Evolutionary conservation across 2,797 vertebrate genomes (phyloP), one percentile per base, ranked within the genome.

Genomic region (Helostoma temminkii): DNA sequence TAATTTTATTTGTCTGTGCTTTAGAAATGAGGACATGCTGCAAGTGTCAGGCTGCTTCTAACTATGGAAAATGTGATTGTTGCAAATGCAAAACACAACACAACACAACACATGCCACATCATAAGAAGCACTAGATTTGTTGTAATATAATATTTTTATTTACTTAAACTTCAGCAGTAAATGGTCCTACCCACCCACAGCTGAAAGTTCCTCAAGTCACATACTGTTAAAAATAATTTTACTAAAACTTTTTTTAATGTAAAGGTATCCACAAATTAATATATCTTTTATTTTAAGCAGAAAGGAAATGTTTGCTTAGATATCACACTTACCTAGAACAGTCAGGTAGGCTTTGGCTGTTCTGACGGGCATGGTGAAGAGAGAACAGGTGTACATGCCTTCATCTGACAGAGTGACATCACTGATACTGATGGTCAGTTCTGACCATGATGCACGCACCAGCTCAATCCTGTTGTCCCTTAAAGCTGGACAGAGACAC

Each of bases 361-460:
- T 99, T 93, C 97, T 98, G 89, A 99, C 96, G 25, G 98, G 97
- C 97, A 98, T 98, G 60, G 98, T 99, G 93, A 99, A 99, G 76
- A 99, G 95, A 19, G 98, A 98, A 76, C 98, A 99, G 86, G 98
- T 99, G 86, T 99, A 99, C 84, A 96, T 95, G 71, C 98, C 98
- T 87, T 99, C 98, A 46, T 99, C 98, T 0, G 94, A 93, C 86
- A 99, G 94, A 4, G 95, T 92, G 72, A 97, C 95, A 2, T 99
- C 96, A 30, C 92, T 97, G 93, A 99, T 96, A 11, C 96, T 99
- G 94, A 99, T 99, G 60, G 96, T 99, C 85, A 99, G 72, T 89
- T 99, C 98, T 42, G 97, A 96, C 94, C 94, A 97, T 0, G 97
- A 96, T 14, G 97, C 96, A n/a, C 94, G 95, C 28, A 99, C 95